These are phyloP conservation scores for Choristoneura rosaceana DNA, from an alignment of 2,888 invertebrate species.

Conservation along the genomic window DNA sequence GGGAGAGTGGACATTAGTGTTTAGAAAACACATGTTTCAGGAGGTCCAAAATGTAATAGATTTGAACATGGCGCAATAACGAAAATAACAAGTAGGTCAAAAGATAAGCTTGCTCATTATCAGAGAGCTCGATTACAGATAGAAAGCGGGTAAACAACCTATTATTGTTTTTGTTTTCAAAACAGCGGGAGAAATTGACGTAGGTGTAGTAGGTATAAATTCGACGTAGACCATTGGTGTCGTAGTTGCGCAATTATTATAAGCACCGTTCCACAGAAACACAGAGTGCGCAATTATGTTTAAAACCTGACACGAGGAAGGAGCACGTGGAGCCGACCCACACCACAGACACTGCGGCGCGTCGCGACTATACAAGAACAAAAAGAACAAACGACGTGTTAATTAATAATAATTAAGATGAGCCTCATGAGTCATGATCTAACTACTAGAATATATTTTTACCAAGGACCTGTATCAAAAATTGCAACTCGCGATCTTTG, in stretches of 20 bases:
- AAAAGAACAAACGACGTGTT: background rate
- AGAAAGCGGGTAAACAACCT: conserved; percentile 33
- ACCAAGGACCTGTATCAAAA: background rate
- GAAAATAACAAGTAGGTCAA: conserved; percentile 9
- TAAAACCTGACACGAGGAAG: conserved; percentile 36
- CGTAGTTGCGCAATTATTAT: conserved; percentile 39
- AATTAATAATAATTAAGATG: background rate
- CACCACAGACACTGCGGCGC: conserved; percentile 21
- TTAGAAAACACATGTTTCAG: background rate
- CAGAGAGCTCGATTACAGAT: conserved; percentile 7
- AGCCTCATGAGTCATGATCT: background rate
- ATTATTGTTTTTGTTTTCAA: conserved; percentile 37
- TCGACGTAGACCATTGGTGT: conserved; percentile 19
- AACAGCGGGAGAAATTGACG: conserved; percentile 31
- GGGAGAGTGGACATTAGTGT: background rate
- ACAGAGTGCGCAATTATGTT: conserved; percentile 33
- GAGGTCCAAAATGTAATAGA: background rate
- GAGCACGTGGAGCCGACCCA: conserved; percentile 24
- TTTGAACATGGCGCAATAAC: background rate
- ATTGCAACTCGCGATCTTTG: background rate
- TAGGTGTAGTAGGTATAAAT: conserved; percentile 18
- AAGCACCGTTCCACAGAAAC: conserved; percentile 16
- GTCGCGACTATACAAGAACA: background rate
- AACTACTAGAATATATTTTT: background rate
- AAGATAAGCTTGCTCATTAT: conserved; percentile 20